phyloP scores from a whole-genome alignment of 2,888 invertebrate species.

The Atethmia centrago region DNA sequence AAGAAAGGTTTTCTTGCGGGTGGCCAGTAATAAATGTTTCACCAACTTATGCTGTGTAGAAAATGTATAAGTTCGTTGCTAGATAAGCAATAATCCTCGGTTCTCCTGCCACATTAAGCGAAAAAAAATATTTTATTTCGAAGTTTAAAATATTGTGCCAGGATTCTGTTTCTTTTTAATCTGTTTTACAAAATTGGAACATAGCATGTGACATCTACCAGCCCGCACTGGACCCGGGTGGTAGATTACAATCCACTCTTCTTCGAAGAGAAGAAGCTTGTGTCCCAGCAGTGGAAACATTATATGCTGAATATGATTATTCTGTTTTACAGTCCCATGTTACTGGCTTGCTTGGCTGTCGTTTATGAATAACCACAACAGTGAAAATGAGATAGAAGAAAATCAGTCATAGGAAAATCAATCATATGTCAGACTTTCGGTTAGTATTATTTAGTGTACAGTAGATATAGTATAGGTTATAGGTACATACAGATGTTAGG shows the following conservation, averaged over 20 bases:
- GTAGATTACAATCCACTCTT: too few species aligned
- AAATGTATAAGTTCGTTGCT: not conserved
- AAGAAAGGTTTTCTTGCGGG: slow-evolving; percentile 3
- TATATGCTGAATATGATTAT: too few species aligned
- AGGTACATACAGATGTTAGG: too few species aligned
- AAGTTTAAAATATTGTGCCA: not conserved
- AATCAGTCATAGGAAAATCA: not conserved
- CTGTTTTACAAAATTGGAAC: not conserved
- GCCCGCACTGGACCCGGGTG: too few species aligned
- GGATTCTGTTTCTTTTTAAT: not conserved
- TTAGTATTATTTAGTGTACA: not conserved
- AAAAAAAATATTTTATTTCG: not conserved
- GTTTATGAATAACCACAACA: not conserved
- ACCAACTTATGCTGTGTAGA: not conserved
- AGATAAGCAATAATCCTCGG: not conserved
- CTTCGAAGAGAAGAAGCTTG: too few species aligned
- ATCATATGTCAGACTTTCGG: not conserved
- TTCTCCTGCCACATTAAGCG: not conserved
- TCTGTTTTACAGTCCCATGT: not conserved
- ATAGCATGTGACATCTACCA: too few species aligned
- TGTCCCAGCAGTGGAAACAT: too few species aligned
- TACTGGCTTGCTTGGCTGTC: not conserved
- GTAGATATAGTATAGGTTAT: too few species aligned
- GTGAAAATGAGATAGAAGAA: not conserved
- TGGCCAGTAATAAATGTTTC: not conserved